phyloP scores from a whole-genome alignment of 2,888 invertebrate species.

The Lumbricus terrestris region DNA sequence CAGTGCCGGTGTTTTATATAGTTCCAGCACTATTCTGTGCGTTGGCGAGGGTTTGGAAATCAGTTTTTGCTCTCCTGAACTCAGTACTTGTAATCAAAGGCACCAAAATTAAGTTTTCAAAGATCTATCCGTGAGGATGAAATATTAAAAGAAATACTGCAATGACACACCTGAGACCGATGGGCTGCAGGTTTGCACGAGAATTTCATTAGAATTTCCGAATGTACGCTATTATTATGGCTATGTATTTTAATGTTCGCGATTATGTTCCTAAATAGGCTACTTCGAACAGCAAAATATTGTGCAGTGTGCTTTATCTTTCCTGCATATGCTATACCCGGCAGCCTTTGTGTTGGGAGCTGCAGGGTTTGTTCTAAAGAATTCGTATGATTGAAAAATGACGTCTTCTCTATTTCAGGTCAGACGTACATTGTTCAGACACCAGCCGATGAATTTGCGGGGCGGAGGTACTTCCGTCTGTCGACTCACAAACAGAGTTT shows the following conservation, averaged over 20 bases:
- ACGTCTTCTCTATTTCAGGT: not conserved
- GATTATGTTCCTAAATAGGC: not conserved
- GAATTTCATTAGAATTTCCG: not conserved
- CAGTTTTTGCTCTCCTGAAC: not conserved
- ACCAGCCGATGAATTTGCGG: not conserved
- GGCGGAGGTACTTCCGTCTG: not conserved
- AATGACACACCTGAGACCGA: not conserved
- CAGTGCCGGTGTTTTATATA: not conserved
- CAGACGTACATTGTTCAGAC: slow-evolving; percentile 19
- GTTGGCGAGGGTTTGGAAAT: not conserved
- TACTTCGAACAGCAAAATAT: not conserved
- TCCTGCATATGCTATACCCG: not conserved
- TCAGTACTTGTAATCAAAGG: not conserved
- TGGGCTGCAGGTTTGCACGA: not conserved
- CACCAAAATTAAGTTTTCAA: too few relatives aligned
- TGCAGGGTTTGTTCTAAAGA: not conserved
- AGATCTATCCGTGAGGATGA: too few relatives aligned
- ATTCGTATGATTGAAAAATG: not conserved
- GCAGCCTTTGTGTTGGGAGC: not conserved
- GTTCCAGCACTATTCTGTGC: not conserved
- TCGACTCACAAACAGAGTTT: slow-evolving; percentile 13
- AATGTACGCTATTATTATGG: too few relatives aligned
- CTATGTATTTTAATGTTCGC: not conserved
- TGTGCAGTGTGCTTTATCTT: not conserved
- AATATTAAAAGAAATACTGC: too few relatives aligned